Evolutionary conservation across 2,888 invertebrate species (phyloP).

Genomic region (Drosophila siamana): DNA sequence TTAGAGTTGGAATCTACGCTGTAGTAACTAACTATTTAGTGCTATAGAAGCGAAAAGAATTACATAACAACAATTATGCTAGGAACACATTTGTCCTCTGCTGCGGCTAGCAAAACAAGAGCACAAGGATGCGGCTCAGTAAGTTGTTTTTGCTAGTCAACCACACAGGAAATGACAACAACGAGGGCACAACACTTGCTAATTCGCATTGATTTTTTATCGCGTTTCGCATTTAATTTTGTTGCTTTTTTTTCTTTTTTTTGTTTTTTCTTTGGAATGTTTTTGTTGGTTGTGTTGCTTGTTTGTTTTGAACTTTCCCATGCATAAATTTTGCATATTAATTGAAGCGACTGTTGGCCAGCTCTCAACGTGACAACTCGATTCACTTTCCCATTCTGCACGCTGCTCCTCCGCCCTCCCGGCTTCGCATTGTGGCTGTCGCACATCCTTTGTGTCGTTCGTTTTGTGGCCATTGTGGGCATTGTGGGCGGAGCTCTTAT

Average conservation of each 20-base stretch:
- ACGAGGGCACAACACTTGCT: conserved; percentile 34
- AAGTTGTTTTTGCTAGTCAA: conserved; percentile 5
- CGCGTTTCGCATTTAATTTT: conserved; percentile 19
- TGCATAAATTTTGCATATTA: conserved; percentile 80
- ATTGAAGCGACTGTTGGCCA: conserved; percentile 66
- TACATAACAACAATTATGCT: too few species aligned
- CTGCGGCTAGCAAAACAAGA: too few species aligned
- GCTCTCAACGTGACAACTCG: conserved; percentile 9
- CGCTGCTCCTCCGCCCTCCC: too few species aligned
- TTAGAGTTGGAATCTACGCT: too few species aligned
- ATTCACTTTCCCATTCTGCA: not conserved
- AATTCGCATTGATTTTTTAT: conserved; percentile 76
- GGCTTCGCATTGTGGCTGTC: too few species aligned
- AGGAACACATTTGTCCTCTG: too few species aligned
- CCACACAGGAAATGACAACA: not conserved
- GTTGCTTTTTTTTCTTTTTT: conserved; percentile 9
- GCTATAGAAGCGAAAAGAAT: too few species aligned
- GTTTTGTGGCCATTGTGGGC: too few species aligned
- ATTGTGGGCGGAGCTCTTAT: conserved; percentile 36
- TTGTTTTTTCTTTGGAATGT: conserved; percentile 12
- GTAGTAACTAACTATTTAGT: too few species aligned
- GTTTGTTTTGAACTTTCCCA: conserved; percentile 77
- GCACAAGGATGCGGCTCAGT: not conserved
- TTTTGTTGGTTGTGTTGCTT: conserved; percentile 48
- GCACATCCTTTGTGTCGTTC: conserved; percentile 4